phyloP scores from a whole-genome alignment of 2,797 vertebrate genomes.

The Tinamus major region DNA sequence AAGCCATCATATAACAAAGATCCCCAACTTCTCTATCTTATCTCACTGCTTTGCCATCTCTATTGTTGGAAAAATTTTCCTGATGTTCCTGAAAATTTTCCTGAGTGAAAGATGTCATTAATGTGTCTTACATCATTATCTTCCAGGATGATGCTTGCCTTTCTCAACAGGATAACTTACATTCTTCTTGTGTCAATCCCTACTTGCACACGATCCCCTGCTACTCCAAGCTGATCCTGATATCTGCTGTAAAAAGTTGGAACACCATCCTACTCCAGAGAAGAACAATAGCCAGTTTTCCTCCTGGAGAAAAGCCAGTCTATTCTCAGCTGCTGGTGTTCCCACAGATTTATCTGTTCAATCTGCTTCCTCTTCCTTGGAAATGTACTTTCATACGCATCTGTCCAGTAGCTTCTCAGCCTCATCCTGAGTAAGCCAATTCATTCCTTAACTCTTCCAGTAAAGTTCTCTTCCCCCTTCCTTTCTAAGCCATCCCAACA shows the following conservation, averaged over 20 bases:
- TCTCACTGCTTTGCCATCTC: neutral
- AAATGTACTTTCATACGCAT: neutral
- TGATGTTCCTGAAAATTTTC: neutral
- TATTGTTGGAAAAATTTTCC: neutral
- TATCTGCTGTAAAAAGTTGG: neutral
- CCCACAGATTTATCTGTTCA: neutral
- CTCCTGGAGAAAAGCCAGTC: neutral
- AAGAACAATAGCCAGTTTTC: neutral
- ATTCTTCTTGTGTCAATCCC: neutral
- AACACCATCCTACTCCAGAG: neutral
- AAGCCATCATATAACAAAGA: fast-evolving
- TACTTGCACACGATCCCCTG: neutral
- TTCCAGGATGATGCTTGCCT: neutral
- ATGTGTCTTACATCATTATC: neutral
- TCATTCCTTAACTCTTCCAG: neutral
- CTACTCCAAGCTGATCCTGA: neutral
- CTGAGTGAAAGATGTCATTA: neutral
- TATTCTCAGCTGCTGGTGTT: neutral
- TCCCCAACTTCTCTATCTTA: neutral
- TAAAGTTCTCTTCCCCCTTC: neutral
- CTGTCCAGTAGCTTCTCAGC: neutral
- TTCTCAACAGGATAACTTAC: neutral
- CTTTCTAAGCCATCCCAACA: neutral
- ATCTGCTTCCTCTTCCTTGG: neutral
- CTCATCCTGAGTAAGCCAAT: neutral